Percentiles rank a stretch among this genome's conserved stretches.
Evolutionary conservation across 23 tunicate genomes (phyloP).

Genomic region (Diplosoma virens): DNA sequence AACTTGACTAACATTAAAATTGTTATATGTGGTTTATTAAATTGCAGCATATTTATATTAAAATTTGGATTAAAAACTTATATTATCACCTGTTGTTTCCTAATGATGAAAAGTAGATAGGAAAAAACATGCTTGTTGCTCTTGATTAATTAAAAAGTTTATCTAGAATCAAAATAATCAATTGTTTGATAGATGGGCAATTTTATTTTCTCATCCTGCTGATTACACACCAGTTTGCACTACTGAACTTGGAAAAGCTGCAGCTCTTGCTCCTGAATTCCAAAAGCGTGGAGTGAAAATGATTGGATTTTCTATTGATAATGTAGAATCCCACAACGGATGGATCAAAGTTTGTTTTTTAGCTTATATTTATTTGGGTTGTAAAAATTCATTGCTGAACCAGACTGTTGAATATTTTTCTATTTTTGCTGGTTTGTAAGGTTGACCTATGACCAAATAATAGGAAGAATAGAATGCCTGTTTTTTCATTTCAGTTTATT

Average conservation of each 20-base stretch:
- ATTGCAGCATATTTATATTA: too few species aligned
- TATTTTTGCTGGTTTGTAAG: too few species aligned
- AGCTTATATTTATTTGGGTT: too few species aligned
- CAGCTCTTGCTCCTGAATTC: conserved; percentile 72
- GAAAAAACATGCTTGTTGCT: too few species aligned
- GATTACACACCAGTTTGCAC: conserved; percentile 99
- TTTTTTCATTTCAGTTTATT: too few species aligned
- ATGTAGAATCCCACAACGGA: conserved; percentile 67
- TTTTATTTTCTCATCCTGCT: conserved; percentile 97
- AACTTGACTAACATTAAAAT: too few species aligned
- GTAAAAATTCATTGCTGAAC: background rate
- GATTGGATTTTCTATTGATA: conserved; percentile 90
- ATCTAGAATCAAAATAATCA: background rate
- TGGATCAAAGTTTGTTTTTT: conserved; percentile 75
- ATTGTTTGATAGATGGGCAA: conserved; percentile 62
- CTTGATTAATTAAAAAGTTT: background rate
- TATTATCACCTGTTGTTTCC: too few species aligned
- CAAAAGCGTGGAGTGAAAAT: conserved; percentile 65
- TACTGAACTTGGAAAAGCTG: conserved; percentile 95
- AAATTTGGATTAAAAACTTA: too few species aligned
- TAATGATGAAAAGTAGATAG: too few species aligned
- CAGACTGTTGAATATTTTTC: background rate
- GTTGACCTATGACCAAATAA: background rate
- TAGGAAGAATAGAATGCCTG: too few species aligned
- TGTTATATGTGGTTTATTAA: too few species aligned